These are phyloP conservation scores for Erebia aethiops DNA, from an alignment of 2,888 invertebrate species.

Conservation along the genomic window DNA sequence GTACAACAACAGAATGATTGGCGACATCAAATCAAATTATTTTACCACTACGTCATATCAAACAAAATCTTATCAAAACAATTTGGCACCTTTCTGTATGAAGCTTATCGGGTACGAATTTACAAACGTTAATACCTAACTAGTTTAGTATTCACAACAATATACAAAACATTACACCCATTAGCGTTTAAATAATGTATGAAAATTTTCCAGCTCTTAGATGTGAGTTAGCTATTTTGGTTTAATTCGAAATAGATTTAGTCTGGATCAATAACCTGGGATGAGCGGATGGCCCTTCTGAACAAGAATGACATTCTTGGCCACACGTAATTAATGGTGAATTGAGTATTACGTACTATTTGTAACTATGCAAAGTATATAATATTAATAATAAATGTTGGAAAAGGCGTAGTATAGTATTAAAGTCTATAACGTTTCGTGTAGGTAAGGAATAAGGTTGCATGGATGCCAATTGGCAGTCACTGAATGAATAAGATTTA, in stretches of 20 bases:
- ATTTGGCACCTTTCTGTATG: slow-evolving; percentile 17
- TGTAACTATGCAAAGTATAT: no score
- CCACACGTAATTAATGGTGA: slow-evolving; percentile 39
- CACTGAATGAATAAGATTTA: no score
- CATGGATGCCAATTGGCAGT: no score
- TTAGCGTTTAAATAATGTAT: neutral
- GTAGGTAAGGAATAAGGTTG: no score
- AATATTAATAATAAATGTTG: no score
- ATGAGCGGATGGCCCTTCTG: slow-evolving; percentile 37
- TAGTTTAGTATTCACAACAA: neutral
- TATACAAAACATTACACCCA: neutral
- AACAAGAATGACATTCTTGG: slow-evolving; percentile 38
- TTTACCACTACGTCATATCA: slow-evolving; percentile 1
- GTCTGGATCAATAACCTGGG: slow-evolving; percentile 68
- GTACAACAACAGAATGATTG: no score
- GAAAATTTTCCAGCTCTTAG: slow-evolving; percentile 12
- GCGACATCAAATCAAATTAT: neutral
- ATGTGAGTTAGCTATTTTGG: slow-evolving; percentile 55
- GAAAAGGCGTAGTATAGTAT: no score
- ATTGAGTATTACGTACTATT: no score
- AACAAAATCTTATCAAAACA: slow-evolving; percentile 11
- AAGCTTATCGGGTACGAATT: slow-evolving; percentile 14
- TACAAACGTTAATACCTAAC: slow-evolving; percentile 10
- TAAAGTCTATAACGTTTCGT: no score
- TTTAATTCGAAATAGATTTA: slow-evolving; percentile 63